phyloP scores from a whole-genome alignment of 1,140 invertebrate genomes.

The Elymnias hypermnestra region DNA sequence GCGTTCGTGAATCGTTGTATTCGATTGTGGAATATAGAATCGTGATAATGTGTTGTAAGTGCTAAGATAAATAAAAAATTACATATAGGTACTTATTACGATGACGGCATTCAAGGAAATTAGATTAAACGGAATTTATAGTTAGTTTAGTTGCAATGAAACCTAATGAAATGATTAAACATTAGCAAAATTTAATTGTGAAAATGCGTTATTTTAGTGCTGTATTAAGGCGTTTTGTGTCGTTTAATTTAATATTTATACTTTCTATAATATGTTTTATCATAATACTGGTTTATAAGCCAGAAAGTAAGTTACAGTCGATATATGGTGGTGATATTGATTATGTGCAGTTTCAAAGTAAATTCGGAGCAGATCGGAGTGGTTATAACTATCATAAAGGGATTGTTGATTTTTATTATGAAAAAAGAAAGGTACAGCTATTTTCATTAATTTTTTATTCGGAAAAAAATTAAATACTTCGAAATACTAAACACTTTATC shows the following conservation, averaged over 20 bases:
- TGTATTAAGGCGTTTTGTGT: background rate
- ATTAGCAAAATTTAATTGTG: background rate
- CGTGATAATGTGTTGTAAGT: too few relatives aligned
- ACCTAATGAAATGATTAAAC: too few relatives aligned
- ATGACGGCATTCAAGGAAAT: too few relatives aligned
- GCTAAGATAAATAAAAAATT: too few relatives aligned
- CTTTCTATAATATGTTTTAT: slow-evolving; percentile 7
- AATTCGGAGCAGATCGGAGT: background rate
- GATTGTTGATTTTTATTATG: slow-evolving; percentile 24
- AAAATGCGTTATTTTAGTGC: slow-evolving; percentile 6
- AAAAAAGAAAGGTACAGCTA: slow-evolving; percentile 27
- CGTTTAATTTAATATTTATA: slow-evolving; percentile 2
- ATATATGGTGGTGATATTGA: background rate
- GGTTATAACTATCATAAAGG: slow-evolving; percentile 3
- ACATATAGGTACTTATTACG: too few relatives aligned
- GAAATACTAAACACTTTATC: too few relatives aligned
- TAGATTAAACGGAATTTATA: too few relatives aligned
- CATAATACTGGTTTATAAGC: slow-evolving; percentile 4
- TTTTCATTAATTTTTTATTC: background rate
- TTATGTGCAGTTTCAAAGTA: background rate
- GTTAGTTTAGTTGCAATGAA: too few relatives aligned
- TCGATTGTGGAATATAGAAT: too few relatives aligned
- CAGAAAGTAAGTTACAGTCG: background rate
- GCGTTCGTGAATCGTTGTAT: too few relatives aligned
- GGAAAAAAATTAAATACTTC: too few relatives aligned